phyloP scores from a whole-genome alignment of 2,888 invertebrate species.

The Alcis repandata region DNA sequence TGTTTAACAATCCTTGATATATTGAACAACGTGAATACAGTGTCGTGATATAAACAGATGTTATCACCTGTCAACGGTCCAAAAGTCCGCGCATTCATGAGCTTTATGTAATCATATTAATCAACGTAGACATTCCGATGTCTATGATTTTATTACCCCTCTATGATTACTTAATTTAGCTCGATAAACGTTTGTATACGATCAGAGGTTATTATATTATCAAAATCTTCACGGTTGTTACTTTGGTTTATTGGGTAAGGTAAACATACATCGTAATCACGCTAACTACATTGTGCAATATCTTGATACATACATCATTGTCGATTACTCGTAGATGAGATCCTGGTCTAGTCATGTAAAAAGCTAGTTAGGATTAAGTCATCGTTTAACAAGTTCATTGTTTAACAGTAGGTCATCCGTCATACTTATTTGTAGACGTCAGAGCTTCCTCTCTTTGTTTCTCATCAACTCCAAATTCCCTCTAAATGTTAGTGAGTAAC shows the following conservation, averaged over 20 bases:
- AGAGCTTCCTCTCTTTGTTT: not conserved
- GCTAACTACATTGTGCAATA: too few species aligned
- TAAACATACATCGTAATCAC: not conserved
- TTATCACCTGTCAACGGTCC: conserved; percentile 19
- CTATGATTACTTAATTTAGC: conserved; percentile 13
- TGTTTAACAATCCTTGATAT: too few species aligned
- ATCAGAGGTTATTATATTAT: not conserved
- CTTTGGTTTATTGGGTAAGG: not conserved
- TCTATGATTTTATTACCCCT: conserved; percentile 7
- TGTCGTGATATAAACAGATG: conserved; percentile 5
- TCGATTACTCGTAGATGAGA: not conserved
- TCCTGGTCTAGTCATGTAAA: not conserved
- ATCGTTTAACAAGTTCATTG: not conserved
- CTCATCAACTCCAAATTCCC: not conserved
- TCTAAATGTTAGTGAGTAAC: not conserved
- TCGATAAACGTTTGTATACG: not conserved
- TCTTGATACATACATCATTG: not conserved
- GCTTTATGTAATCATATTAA: conserved; percentile 9
- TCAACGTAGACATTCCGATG: conserved; percentile 12
- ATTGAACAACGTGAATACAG: not conserved
- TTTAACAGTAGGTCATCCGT: not conserved
- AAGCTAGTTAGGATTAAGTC: not conserved
- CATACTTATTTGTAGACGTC: not conserved
- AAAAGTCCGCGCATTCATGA: conserved; percentile 11
- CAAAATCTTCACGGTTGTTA: not conserved